Base-by-base conservation (phyloP, 1,140 invertebrate species). In the Orius laevigatus region DNA sequence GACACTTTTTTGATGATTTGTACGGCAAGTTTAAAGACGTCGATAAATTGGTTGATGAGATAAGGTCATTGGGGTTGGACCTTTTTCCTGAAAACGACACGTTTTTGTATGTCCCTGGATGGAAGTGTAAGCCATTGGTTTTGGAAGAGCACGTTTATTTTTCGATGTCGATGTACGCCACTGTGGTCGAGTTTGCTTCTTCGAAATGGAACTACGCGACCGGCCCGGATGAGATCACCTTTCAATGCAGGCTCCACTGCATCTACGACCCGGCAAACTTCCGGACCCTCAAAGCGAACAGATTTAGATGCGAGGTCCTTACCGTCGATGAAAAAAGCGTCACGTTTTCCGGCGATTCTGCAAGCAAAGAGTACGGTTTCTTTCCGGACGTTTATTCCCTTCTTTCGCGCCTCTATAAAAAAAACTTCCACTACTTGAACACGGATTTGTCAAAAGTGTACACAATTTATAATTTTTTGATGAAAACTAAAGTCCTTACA, bases 381-480 rank as follows among this genome's bases (percentile, higher is more conserved):
- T 32, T 19, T 12, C 43, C 43, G 2, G 43, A 45, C 43, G 43
- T 45, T 10, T 45, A 45, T 32, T 45, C 43, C n/a, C 18, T 45
- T 11, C 25, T 45, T 40, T 25, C 25, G 25, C 25, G 25, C 25
- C 8, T 25, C 25, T 25, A 25, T 8, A 3, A 25, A 25, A 25
- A 25, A 25, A 25, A 25, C 8, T 3, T 25, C 25, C 25, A 25
- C 25, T 25, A 4, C 8, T 8, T 25, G 8, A 25, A 25, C 25
- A 25, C 25, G 8, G 25, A 25, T 25, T 25, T 25, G 25, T 25
- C 25, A 3, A 25, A 25, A 25, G 25, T 8, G 3, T 25, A 25
- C 25, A 25, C 25, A 25, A 25, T 25, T 25, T 25, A 25, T 25
- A 25, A 25, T 25, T 4, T 25, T 25, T 25, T 25, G 25, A 25